Evolutionary conservation across 2,888 invertebrate genomes (phyloP).

Genomic region (Drosophila pegasa): DNA sequence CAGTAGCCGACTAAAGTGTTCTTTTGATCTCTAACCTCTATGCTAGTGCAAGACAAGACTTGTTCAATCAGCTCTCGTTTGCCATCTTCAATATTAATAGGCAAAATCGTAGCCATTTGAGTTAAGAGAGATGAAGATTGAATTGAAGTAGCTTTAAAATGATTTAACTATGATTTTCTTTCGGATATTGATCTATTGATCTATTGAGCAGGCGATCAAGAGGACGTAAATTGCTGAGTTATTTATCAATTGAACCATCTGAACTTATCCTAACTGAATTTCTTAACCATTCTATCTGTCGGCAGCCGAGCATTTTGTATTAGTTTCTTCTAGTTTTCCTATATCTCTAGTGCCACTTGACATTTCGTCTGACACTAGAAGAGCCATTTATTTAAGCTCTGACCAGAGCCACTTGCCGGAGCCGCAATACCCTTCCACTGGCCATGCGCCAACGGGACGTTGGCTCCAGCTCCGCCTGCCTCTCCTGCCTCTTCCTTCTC

Average conservation of each 20-base stretch:
- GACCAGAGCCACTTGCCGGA: constrained; percentile 15
- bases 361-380: constrained; percentile 48
- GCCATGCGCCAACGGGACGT: constrained; percentile 11
- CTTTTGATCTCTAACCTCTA: constrained; percentile 46
- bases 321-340: not conserved
- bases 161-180: not conserved
- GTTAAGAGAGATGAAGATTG: not conserved
- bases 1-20: constrained; percentile 50
- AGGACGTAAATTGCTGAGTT: too few species aligned
- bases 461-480: constrained; percentile 16
- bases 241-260: too few species aligned
- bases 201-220: too few species aligned
- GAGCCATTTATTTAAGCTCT: constrained; percentile 19
- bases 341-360: constrained; percentile 30
- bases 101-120: not conserved
- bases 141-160: not conserved
- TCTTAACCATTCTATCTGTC: too few species aligned
- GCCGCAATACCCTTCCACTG: constrained; percentile 8
- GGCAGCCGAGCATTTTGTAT: not conserved
- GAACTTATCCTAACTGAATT: too few species aligned
- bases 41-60: constrained; percentile 14
- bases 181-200: too few species aligned
- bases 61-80: constrained; percentile 1
- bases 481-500: not conserved
- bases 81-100: not conserved